phyloP scores from a whole-genome alignment of 2,113 vertebrate genomes.

The Macquaria ambigua region DNA sequence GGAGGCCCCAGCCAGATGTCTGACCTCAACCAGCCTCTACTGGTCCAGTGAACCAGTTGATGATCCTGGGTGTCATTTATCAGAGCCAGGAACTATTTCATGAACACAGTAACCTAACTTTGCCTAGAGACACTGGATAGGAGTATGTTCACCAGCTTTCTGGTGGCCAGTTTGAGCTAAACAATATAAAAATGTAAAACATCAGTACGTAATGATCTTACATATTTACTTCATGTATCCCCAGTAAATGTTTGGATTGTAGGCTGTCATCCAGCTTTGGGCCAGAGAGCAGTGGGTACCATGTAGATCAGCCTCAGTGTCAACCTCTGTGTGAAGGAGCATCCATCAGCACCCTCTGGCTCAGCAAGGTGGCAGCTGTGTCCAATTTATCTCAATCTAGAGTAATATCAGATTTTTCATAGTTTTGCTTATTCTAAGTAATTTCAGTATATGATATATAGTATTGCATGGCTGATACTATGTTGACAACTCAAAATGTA shows the following conservation, averaged over 20 bases:
- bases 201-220: background rate
- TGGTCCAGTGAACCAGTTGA: slow-evolving; percentile 46
- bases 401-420: background rate
- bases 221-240: background rate
- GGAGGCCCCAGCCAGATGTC: slow-evolving; percentile 53
- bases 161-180: background rate
- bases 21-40: slow-evolving; percentile 36
- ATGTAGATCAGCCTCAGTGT: background rate
- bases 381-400: background rate
- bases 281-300: background rate
- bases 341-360: background rate
- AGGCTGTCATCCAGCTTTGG: background rate
- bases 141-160: background rate
- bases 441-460: background rate
- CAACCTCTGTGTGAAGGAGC: background rate
- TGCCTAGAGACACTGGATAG: background rate
- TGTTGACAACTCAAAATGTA: background rate
- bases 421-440: background rate
- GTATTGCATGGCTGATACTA: background rate
- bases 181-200: background rate
- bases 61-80: slow-evolving; percentile 46
- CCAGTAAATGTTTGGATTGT: background rate
- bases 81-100: slow-evolving; percentile 11
- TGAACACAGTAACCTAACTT: background rate
- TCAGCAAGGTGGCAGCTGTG: background rate